Conservation (phyloP, 2,113 vertebrate species). For the Pungitius pungitius region DNA sequence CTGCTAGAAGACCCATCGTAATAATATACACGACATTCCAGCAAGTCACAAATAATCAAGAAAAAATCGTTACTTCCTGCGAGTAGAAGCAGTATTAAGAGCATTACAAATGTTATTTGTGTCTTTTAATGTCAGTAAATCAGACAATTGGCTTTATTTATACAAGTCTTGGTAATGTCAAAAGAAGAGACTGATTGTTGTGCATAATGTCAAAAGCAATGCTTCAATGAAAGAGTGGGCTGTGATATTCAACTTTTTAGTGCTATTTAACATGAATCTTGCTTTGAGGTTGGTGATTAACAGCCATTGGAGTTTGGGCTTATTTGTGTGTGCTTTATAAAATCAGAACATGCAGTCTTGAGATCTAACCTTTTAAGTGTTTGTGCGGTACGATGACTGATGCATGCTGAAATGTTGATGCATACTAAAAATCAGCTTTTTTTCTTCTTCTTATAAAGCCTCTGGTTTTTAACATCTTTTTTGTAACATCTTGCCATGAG, state of each 20-base stretch:
- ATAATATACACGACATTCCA: conserved; percentile 6
- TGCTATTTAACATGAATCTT: conserved; percentile 53
- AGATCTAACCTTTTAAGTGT: conserved; percentile 48
- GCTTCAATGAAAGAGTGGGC: conserved; percentile 47
- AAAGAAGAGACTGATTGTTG: conserved; percentile 54
- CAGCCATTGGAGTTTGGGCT: conserved; percentile 26
- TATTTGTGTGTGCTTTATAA: conserved; percentile 40
- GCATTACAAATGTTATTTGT: background rate
- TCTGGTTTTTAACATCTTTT: background rate
- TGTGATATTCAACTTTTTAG: conserved; percentile 48
- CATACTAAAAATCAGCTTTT: conserved; percentile 4
- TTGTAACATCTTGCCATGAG: background rate
- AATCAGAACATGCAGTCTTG: conserved; percentile 28
- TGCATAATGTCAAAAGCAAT: conserved; percentile 65
- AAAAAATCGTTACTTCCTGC: background rate
- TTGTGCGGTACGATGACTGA: conserved; percentile 24
- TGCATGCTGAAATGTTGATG: conserved; percentile 43
- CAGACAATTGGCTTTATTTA: background rate
- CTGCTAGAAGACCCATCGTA: background rate
- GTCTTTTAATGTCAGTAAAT: conserved; percentile 28
- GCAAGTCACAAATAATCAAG: background rate
- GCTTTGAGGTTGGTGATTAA: conserved; percentile 58
- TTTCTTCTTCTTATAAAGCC: conserved; percentile 10
- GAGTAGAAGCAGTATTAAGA: background rate
- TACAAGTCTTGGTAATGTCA: conserved; percentile 21